Percentiles rank a stretch among this genome's conserved stretches.
phyloP scores from a whole-genome alignment of 2,888 invertebrate species.

The Platerodrilus igneus region DNA sequence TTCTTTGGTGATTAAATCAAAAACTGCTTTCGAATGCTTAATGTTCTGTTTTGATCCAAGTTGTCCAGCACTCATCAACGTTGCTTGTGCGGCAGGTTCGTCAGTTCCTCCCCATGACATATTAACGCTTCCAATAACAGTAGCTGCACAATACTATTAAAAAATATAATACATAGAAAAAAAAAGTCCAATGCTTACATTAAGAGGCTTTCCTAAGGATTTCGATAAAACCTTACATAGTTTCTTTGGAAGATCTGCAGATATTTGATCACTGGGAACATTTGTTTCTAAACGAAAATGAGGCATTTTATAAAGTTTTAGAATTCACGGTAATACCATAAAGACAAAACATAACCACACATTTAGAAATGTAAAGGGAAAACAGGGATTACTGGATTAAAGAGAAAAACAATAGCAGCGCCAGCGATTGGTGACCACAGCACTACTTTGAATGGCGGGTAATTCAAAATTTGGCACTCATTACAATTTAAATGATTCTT shows the following conservation, averaged over 20 bases:
- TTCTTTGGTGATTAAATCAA: slow-evolving; percentile 54
- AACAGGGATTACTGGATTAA: no score
- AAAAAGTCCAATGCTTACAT: no score
- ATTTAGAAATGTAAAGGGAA: no score
- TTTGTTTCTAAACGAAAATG: slow-evolving; percentile 62
- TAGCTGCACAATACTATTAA: slow-evolving; percentile 59
- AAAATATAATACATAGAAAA: no score
- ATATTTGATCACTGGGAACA: slow-evolving; percentile 54
- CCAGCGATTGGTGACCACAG: no score
- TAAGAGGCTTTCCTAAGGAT: slow-evolving; percentile 59
- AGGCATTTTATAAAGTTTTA: slow-evolving; percentile 58
- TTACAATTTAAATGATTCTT: no score
- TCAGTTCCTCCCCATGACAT: slow-evolving; percentile 62
- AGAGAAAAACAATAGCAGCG: no score
- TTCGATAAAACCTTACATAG: slow-evolving; percentile 55
- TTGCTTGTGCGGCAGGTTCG: slow-evolving; percentile 61
- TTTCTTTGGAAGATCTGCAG: slow-evolving; percentile 54
- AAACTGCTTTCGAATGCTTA: slow-evolving; percentile 58
- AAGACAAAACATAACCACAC: no score
- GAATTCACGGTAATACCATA: no score
- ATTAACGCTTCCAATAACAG: slow-evolving; percentile 55
- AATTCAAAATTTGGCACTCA: no score
- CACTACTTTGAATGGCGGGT: no score
- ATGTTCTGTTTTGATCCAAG: slow-evolving; percentile 63
- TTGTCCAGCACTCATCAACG: slow-evolving; percentile 62